A percentile compares a stretch with the other conserved stretches of the same genome.
phyloP scores from a whole-genome alignment of 2,797 vertebrate genomes.

The Hozukius guyotensis region DNA sequence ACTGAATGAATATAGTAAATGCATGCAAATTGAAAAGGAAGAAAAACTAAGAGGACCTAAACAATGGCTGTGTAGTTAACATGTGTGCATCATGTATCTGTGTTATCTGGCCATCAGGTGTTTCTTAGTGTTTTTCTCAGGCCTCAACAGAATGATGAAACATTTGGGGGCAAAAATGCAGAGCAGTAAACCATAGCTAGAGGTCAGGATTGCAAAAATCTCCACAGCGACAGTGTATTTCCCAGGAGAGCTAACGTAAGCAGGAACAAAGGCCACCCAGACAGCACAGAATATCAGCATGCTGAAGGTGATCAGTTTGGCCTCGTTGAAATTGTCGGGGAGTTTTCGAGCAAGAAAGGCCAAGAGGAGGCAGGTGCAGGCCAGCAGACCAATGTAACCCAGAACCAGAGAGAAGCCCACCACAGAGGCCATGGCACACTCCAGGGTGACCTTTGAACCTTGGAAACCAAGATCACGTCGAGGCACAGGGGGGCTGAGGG shows the following conservation, averaged over 20 bases:
- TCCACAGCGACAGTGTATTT: slow-evolving; percentile 75
- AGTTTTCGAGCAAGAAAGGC: slow-evolving; percentile 73
- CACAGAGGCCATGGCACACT: slow-evolving; percentile 59
- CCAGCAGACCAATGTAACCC: slow-evolving; percentile 72
- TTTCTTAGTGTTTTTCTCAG: slow-evolving; percentile 71
- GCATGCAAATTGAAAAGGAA: neutral
- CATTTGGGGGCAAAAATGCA: slow-evolving; percentile 76
- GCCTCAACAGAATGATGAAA: slow-evolving; percentile 61
- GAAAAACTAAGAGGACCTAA: neutral
- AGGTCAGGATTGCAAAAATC: slow-evolving; percentile 75
- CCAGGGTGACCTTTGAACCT: slow-evolving; percentile 69
- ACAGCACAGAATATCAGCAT: slow-evolving; percentile 77
- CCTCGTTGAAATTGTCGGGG: slow-evolving; percentile 73
- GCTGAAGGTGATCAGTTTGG: slow-evolving; percentile 76
- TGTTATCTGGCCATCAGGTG: slow-evolving; percentile 55
- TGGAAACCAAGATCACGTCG: slow-evolving; percentile 61
- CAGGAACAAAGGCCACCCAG: slow-evolving; percentile 69
- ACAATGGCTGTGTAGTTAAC: no score
- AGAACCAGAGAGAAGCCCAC: slow-evolving; percentile 70
- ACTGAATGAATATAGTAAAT: neutral
- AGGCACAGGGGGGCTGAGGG: slow-evolving; percentile 63
- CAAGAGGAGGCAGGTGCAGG: slow-evolving; percentile 62
- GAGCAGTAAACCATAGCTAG: slow-evolving; percentile 69
- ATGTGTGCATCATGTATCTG: neutral
- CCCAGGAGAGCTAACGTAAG: slow-evolving; percentile 76